Conservation (phyloP, 2,888 invertebrate genomes). For the Dioctria linearis region DNA sequence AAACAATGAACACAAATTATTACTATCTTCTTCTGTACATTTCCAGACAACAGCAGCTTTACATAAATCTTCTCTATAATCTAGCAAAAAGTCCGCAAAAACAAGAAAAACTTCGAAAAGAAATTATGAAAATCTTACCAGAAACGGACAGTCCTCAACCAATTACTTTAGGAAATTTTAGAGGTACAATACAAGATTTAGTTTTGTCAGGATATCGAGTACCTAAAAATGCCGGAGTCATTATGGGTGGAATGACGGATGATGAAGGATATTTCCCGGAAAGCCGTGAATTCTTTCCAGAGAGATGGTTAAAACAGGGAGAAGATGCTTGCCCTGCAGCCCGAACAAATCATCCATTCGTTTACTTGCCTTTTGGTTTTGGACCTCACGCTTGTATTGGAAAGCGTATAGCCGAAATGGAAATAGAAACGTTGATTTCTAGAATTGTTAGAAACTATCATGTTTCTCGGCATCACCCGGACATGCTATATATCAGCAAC, state of each 20-base stretch:
- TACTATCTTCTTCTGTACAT: constrained; percentile 56
- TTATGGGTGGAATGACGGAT: constrained; percentile 78
- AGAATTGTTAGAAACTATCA: constrained; percentile 67
- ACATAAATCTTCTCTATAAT: constrained; percentile 73
- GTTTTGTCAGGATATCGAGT: constrained; percentile 75
- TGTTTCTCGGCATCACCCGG: constrained; percentile 63
- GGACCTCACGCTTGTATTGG: constrained; percentile 82
- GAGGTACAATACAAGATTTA: constrained; percentile 74
- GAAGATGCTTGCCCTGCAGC: constrained; percentile 54
- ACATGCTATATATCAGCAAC: constrained; percentile 64
- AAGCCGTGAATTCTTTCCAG: constrained; percentile 79
- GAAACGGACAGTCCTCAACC: constrained; percentile 70
- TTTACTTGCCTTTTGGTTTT: constrained; percentile 78
- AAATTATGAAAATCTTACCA: constrained; percentile 71
- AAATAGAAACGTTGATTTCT: constrained; percentile 75
- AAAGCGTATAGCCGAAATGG: constrained; percentile 81
- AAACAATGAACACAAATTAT: background rate
- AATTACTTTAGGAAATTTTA: constrained; percentile 74
- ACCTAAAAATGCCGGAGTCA: constrained; percentile 75
- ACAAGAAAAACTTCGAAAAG: constrained; percentile 76
- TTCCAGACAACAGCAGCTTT: constrained; percentile 70
- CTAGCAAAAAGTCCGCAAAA: constrained; percentile 76
- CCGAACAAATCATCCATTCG: constrained; percentile 63
- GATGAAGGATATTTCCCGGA: constrained; percentile 77
- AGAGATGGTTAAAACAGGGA: constrained; percentile 77